A percentile compares a stretch with the other conserved stretches of the same genome.
Conservation (phyloP, 1,140 invertebrate species). For the Radopholus similis region DNA sequence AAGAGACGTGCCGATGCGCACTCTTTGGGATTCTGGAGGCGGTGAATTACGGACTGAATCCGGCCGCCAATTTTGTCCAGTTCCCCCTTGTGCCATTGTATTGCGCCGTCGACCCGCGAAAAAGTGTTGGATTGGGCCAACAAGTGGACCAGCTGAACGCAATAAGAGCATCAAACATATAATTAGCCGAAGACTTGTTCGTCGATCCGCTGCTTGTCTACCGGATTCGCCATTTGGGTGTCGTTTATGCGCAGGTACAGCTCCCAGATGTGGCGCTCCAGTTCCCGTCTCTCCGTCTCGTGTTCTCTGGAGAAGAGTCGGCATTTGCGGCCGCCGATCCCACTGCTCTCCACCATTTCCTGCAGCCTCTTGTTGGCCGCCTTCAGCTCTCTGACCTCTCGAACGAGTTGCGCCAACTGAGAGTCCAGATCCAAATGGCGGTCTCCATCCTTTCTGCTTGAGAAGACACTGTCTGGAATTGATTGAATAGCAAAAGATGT, state of each 20-base stretch:
- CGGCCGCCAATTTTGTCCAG: constrained; percentile 13
- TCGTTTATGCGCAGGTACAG: constrained; percentile 24
- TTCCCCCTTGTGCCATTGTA: constrained; percentile 16
- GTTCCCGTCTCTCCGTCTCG: constrained; percentile 21
- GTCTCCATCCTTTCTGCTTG: too few species aligned
- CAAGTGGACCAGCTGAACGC: constrained; percentile 28
- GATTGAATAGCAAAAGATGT: too few species aligned
- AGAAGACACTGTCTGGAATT: too few species aligned
- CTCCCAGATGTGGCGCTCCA: constrained; percentile 31
- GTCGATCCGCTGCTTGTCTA: not conserved
- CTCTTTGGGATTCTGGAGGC: constrained; percentile 19
- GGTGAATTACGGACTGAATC: constrained; percentile 7
- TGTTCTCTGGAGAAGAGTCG: constrained; percentile 38
- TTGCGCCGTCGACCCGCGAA: constrained; percentile 15
- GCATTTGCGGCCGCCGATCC: not conserved
- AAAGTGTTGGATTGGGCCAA: constrained; percentile 19
- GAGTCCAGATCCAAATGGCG: too few species aligned
- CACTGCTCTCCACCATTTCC: too few species aligned
- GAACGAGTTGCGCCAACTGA: too few species aligned
- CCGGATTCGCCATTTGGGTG: constrained; percentile 2
- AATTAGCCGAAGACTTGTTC: constrained; percentile 9
- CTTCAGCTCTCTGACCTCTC: too few species aligned
- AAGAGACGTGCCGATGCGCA: constrained; percentile 8
- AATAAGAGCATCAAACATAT: constrained; percentile 22
- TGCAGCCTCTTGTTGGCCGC: too few species aligned